Evolutionary conservation across 2,888 invertebrate species (phyloP), one percentile per base, ranked within the genome.

Genomic region (Celastrina argiolus): DNA sequence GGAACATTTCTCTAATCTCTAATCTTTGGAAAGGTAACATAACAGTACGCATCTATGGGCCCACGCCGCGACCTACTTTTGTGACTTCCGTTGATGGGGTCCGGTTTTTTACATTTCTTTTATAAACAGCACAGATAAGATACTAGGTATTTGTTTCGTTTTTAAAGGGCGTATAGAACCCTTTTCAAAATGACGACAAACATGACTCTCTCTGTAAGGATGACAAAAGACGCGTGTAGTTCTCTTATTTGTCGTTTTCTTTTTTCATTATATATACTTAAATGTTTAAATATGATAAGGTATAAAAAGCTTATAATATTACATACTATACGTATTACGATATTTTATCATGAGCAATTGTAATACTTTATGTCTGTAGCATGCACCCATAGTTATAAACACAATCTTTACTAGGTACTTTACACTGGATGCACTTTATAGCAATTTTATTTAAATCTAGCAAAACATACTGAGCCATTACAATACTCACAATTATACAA

Each of bases 401-500:
- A 51, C 51, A 26, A 51, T 51, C 0, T 31, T 2, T 2, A 31
- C 31, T 31, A 58, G 2, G 31, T 31, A 31, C n/a, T 7, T 61
- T 18, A 56, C 16, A 12, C 61, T 22, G 36, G 51, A 65, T 56
- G 64, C 51, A 51, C 45, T 14, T 18, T 28, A 26, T 45, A 45
- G 56, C 56, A 51, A 36, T 18, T 34, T 58, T 69, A 45, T 22
- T 64, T 51, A 51, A 61, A 61, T 39, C 8, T 59, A 59, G 59
- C 31, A 31, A 59, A 26, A 70, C 67, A 58, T 39, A 65, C 72
- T 69, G 65, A 69, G 41, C 18, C 26, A 67, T 67, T 69, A 70
- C 65, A 69, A 71, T 86, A 88, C 88, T 88, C 81, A 89, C 88
- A 81, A 81, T 80, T 79, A 72, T 81, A 83, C 72, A 83, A 81